These are phyloP conservation scores for Cuniculus paca DNA, from an alignment of 2,797 vertebrate genomes.

Conservation along the genomic window DNA sequence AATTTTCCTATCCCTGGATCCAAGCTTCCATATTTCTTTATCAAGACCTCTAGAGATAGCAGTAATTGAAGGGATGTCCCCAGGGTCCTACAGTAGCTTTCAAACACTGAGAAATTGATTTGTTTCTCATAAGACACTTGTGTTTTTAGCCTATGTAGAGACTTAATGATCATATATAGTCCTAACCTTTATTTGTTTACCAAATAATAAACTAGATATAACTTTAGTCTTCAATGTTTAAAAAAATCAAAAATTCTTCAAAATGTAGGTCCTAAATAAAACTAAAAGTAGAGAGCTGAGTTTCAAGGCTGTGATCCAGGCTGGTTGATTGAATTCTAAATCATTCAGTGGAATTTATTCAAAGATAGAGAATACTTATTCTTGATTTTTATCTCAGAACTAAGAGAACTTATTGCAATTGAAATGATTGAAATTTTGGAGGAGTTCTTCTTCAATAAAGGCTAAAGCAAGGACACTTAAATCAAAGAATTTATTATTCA, in stretches of 20 bases:
- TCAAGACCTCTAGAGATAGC: neutral
- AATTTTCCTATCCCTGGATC: neutral
- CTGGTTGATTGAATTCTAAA: neutral
- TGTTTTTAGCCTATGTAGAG: neutral
- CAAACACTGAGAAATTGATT: constrained; percentile 27
- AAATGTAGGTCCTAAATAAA: constrained; percentile 58
- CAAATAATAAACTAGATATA: neutral
- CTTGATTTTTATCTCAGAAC: constrained; percentile 5
- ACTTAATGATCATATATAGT: neutral
- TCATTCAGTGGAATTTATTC: constrained; percentile 43
- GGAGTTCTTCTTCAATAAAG: constrained; percentile 59
- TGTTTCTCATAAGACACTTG: neutral
- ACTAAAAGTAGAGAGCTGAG: neutral
- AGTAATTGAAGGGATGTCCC: neutral
- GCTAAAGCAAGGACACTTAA: neutral
- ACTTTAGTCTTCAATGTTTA: neutral
- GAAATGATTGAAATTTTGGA: constrained; percentile 14
- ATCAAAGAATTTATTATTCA: constrained; percentile 49
- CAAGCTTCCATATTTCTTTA: neutral
- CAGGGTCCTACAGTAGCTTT: neutral
- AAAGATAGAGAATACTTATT: neutral
- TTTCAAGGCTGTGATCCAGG: neutral
- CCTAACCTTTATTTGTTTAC: neutral
- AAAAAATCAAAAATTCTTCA: neutral
- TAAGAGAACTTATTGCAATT: neutral